These are phyloP conservation scores for Baronia brevicornis DNA, from an alignment of 2,888 invertebrate species.

Conservation along the genomic window DNA sequence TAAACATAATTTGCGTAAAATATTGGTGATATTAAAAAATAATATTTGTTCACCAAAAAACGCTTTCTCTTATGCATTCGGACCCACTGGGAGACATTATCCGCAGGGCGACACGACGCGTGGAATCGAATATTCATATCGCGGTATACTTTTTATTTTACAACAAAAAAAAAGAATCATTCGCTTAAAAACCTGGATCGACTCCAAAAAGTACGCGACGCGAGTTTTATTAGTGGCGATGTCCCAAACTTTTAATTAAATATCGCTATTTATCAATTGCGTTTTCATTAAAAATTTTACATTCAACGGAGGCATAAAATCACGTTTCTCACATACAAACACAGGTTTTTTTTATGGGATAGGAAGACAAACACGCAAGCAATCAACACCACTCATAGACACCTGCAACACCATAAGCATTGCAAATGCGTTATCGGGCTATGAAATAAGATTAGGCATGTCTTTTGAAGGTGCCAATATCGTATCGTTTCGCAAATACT, in stretches of 20 bases:
- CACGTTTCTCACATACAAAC: background rate
- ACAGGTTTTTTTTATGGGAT: too few species aligned
- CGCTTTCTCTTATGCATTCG: slow-evolving; percentile 23
- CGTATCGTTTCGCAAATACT: too few species aligned
- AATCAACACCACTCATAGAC: too few species aligned
- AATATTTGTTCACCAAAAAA: background rate
- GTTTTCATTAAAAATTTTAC: slow-evolving; percentile 16
- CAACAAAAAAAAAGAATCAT: slow-evolving; percentile 37
- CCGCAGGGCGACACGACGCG: slow-evolving; percentile 50
- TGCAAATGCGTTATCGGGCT: too few species aligned
- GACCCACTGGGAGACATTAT: slow-evolving; percentile 25
- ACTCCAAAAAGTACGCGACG: slow-evolving; percentile 41
- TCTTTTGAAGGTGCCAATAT: too few species aligned
- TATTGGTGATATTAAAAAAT: background rate
- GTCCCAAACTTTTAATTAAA: slow-evolving; percentile 36
- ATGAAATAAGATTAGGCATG: too few species aligned
- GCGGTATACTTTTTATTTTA: slow-evolving; percentile 36
- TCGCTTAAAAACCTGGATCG: slow-evolving; percentile 57
- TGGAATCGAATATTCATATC: slow-evolving; percentile 64
- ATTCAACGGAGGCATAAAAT: slow-evolving; percentile 7
- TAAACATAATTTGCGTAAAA: too few species aligned
- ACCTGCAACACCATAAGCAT: too few species aligned
- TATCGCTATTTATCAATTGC: slow-evolving; percentile 37
- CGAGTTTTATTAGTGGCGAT: slow-evolving; percentile 33
- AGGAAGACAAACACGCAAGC: too few species aligned